Conservation (phyloP, 1,140 invertebrate genomes). For the Papilio helenus region DNA sequence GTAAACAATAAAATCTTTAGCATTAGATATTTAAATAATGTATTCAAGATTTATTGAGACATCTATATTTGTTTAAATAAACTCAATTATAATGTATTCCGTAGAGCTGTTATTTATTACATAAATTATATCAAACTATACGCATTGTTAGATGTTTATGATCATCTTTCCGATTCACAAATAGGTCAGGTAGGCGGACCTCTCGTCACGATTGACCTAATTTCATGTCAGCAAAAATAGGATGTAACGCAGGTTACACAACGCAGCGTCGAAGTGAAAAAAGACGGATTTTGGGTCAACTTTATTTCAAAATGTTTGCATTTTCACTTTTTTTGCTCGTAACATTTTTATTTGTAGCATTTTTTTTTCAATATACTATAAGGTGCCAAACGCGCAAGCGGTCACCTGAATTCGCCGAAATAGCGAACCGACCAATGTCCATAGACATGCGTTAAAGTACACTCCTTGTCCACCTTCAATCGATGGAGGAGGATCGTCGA, state of each 20-base stretch:
- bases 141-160: conserved; percentile 11
- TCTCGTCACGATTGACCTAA: conserved; percentile 47
- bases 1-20: too few relatives aligned
- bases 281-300: conserved; percentile 20
- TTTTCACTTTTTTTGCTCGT: background rate
- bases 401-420: too few relatives aligned
- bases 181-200: conserved; percentile 41
- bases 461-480: too few relatives aligned
- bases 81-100: background rate
- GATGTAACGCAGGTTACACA: conserved; percentile 43
- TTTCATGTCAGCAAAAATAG: conserved; percentile 48
- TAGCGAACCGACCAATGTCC: too few relatives aligned
- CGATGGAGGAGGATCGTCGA: too few relatives aligned
- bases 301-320: conserved; percentile 14
- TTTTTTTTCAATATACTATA: too few relatives aligned
- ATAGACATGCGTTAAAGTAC: too few relatives aligned
- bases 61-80: background rate
- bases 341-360: background rate
- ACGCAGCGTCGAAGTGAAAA: conserved; percentile 22
- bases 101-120: background rate
- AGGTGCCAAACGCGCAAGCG: too few relatives aligned
- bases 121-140: conserved; percentile 6
- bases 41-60: background rate
- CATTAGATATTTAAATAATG: too few relatives aligned
- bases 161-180: conserved; percentile 36